Conservation (phyloP, 2,888 invertebrate species). For the Acrobasis consociella region DNA sequence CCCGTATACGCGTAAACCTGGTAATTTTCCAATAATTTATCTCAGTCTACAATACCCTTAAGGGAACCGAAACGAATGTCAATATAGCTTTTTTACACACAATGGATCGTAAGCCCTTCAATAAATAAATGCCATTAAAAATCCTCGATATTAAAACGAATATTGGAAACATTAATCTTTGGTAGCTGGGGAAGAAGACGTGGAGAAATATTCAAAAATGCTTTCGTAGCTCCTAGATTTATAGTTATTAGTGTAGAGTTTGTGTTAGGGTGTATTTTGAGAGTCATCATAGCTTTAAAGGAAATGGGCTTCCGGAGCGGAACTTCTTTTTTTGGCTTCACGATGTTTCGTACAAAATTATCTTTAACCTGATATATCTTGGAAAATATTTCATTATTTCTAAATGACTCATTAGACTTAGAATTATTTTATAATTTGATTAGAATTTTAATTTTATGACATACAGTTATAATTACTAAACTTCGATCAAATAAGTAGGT, state of each 20-base stretch:
- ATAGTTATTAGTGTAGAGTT: conserved; percentile 27
- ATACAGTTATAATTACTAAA: no score
- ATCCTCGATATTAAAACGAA: not conserved
- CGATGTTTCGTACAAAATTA: not conserved
- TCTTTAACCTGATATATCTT: not conserved
- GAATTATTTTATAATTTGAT: no score
- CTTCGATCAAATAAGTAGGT: no score
- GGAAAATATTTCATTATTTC: not conserved
- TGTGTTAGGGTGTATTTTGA: conserved; percentile 41
- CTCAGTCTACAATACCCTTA: conserved; percentile 26
- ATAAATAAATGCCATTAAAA: conserved; percentile 5
- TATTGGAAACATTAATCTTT: conserved; percentile 23
- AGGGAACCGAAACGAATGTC: conserved; percentile 29
- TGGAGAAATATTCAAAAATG: conserved; percentile 3
- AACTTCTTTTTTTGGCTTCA: conserved; percentile 25
- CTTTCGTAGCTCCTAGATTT: conserved; percentile 26
- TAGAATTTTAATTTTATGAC: no score
- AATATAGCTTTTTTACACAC: conserved; percentile 39
- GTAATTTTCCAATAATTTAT: conserved; percentile 37
- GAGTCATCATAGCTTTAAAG: conserved; percentile 43
- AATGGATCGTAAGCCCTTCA: conserved; percentile 28
- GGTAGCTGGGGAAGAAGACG: not conserved
- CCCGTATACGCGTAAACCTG: conserved; percentile 37
- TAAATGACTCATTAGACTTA: no score
- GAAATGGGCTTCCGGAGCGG: conserved; percentile 48